Conservation (phyloP, 2,113 vertebrate genomes). For the Craseonycteris thonglongyai region DNA sequence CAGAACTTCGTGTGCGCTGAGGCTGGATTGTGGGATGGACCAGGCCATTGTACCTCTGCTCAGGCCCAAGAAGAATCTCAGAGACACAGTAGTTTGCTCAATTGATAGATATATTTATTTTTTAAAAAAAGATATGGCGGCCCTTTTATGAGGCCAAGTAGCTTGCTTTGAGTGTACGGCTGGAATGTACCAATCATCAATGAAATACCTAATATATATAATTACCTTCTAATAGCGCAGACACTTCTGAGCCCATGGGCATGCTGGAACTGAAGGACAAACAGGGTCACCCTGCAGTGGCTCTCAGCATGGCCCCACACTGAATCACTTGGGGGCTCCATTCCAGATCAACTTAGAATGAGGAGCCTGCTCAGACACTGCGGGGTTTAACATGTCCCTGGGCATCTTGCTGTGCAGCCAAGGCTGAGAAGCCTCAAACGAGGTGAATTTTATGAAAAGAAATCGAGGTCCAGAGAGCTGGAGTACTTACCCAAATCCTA, state of each 20-base stretch:
- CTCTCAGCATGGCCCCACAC: neutral
- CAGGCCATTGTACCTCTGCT: neutral
- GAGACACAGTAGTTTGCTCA: neutral
- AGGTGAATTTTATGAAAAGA: neutral
- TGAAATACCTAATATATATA: neutral
- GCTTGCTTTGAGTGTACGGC: neutral
- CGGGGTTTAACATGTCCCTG: neutral
- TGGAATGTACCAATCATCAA: neutral
- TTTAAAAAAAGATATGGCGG: neutral
- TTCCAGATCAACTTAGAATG: neutral
- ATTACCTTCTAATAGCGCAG: neutral
- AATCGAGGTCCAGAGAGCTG: neutral
- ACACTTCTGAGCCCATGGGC: neutral
- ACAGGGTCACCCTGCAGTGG: fast-evolving
- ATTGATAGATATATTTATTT: neutral
- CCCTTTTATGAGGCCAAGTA: neutral
- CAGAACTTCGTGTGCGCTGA: neutral
- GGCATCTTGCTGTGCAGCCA: neutral
- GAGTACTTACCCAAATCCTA: too few relatives aligned
- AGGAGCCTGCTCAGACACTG: neutral
- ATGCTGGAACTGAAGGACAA: neutral
- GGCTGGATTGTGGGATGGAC: neutral
- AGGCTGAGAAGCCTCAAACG: too few relatives aligned
- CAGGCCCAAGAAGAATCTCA: neutral
- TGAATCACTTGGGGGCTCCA: neutral